These are phyloP conservation scores for Lacerta viridis DNA, from an alignment of 2,797 vertebrate species.

Conservation along the genomic window DNA sequence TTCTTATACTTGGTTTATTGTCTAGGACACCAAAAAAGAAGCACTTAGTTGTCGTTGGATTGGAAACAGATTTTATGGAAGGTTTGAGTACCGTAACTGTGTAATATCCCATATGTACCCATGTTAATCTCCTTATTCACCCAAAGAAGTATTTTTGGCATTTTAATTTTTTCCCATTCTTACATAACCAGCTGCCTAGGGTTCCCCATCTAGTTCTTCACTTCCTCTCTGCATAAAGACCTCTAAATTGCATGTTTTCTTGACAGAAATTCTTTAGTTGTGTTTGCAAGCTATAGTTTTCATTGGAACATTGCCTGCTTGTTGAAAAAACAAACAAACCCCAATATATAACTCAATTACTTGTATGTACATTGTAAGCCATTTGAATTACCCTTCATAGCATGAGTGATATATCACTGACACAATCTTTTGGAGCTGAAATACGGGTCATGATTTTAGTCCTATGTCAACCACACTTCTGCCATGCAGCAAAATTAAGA, in stretches of 20 bases:
- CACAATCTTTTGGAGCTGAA: not conserved
- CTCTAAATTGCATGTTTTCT: not conserved
- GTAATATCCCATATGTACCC: not conserved
- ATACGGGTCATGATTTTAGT: not conserved
- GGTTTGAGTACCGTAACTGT: not conserved
- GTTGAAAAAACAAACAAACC: not conserved
- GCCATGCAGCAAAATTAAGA: not conserved
- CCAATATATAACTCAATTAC: not conserved
- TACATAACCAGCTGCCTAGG: too few relatives aligned
- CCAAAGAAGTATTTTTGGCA: not conserved
- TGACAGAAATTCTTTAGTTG: not conserved
- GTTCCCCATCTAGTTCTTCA: not conserved
- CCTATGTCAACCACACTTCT: not conserved
- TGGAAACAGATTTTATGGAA: not conserved
- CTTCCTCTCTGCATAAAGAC: not conserved
- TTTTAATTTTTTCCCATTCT: not conserved
- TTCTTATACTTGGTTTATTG: constrained; percentile 36
- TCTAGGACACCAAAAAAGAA: not conserved
- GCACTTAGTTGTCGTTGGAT: constrained; percentile 3
- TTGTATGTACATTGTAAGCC: not conserved
- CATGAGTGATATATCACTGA: not conserved
- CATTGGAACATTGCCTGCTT: not conserved
- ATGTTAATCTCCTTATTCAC: not conserved
- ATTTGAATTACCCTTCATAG: not conserved
- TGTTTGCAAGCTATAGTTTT: not conserved